phyloP scores from a whole-genome alignment of 2,113 vertebrate genomes.

The Lampris incognitus region DNA sequence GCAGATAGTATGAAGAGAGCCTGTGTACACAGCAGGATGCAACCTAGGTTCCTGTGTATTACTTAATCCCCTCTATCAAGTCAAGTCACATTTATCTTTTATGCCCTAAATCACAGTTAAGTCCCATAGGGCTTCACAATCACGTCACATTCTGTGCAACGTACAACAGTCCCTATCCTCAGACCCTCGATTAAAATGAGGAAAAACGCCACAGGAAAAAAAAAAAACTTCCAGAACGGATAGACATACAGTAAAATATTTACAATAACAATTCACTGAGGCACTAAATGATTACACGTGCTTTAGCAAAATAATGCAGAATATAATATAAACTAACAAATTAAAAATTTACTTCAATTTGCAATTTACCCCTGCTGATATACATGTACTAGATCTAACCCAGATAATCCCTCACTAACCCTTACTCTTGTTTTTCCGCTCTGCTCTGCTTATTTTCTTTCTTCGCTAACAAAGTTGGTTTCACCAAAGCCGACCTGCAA shows the following conservation, averaged over 20 bases:
- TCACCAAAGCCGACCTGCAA: slow-evolving; percentile 99
- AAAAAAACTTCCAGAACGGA: no score
- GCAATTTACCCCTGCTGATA: slow-evolving; percentile 65
- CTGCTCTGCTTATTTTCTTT: slow-evolving; percentile 77
- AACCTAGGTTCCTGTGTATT: neutral
- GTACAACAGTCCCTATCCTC: no score
- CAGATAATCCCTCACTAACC: slow-evolving; percentile 85
- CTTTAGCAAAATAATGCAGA: no score
- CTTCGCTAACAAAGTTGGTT: slow-evolving; percentile 95
- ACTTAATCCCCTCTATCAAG: neutral
- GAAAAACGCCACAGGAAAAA: no score
- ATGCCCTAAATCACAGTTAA: no score
- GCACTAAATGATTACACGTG: no score
- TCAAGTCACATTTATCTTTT: neutral
- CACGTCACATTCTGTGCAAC: no score
- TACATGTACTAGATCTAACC: slow-evolving; percentile 42
- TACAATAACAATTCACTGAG: no score
- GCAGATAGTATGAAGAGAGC: neutral
- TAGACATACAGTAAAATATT: no score
- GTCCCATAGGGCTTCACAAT: no score
- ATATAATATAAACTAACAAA: slow-evolving; percentile 13
- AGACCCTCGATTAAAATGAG: no score
- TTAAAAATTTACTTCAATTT: slow-evolving; percentile 54
- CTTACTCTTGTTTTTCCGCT: slow-evolving; percentile 79
- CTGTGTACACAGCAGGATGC: neutral